Base-by-base conservation (phyloP, 1,140 invertebrate genomes). In the Pseudomyrmex cubaensis region DNA sequence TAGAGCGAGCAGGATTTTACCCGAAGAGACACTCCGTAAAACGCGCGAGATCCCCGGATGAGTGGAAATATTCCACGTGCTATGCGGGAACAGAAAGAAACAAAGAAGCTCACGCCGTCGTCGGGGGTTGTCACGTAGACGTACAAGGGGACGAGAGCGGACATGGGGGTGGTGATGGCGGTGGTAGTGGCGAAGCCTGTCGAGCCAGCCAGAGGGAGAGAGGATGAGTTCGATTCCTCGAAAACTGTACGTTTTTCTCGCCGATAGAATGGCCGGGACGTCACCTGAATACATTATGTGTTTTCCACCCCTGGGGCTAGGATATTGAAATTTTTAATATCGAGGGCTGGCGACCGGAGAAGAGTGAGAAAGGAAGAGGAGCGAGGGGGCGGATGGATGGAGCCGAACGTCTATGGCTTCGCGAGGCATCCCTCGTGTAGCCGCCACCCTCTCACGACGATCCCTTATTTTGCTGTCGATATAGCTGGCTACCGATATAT, bases 321-420 rank as follows among this genome's bases (percentile, higher is more conserved):
- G 93, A 94, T 94, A 94, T 94, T 94, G 94, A 94, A 94, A 94
- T 93, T 94, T 94, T 94, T 94, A 94, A 94, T 94, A 94, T 94
- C 92, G 92, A 92, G 92, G 93, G 93, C 88, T 91, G 92, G 90
- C 86, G 83, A 83, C 25, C 64, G 57, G 50, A n/a, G 74, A 59
- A 69, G 63, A 67, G 82, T 80, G 17, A 76, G 83, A 48, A 57
- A 57, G 57, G 20, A 17, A 50, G 61, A 52, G 62, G 61, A 73
- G 72, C 46, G 83, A 80, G 69, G 77, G 69, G 83, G 80, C 70
- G 85, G 87, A 89, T 85, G 82, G 87, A 89, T 86, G 85, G 85
- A 87, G 57, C 75, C 75, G 87, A 88, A 88, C 87, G 87, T 91
- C 90, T 91, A 91, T 90, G 86, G 90, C 90, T 89, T 91, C 82